These are phyloP conservation scores for Dipodomys spectabilis DNA, from an alignment of 2,113 vertebrate species.

Conservation along the genomic window DNA sequence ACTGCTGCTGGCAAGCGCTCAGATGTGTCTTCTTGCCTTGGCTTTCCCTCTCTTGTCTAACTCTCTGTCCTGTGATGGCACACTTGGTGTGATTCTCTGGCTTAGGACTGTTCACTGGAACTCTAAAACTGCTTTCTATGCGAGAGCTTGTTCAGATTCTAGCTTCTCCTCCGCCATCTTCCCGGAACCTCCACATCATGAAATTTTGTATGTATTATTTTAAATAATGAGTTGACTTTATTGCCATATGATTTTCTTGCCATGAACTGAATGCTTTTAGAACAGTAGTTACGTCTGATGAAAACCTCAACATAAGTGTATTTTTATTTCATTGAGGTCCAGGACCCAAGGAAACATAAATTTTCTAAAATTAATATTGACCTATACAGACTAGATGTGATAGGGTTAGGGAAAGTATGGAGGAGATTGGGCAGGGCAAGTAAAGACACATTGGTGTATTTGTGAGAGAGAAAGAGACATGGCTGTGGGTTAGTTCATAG, in stretches of 20 bases:
- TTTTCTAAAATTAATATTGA: not conserved
- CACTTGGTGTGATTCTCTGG: too few species aligned
- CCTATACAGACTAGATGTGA: not conserved
- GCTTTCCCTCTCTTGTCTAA: too few species aligned
- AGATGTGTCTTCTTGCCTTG: too few species aligned
- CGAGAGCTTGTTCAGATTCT: too few species aligned
- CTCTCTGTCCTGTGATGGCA: too few species aligned
- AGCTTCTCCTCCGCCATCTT: too few species aligned
- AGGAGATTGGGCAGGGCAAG: not conserved
- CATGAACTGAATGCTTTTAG: not conserved
- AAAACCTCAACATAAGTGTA: not conserved
- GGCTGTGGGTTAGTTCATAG: not conserved
- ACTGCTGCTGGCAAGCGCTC: too few species aligned
- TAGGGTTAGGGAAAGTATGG: not conserved
- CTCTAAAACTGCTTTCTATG: too few species aligned
- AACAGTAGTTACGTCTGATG: not conserved
- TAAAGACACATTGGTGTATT: not conserved
- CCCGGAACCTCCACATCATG: too few species aligned
- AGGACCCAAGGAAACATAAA: not conserved
- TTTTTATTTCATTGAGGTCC: not conserved
- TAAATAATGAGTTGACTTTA: not conserved
- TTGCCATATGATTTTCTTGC: not conserved
- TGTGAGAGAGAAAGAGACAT: not conserved
- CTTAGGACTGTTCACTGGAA: too few species aligned
- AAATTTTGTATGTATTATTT: slow-evolving; percentile 8